Base-by-base conservation (phyloP, 2,797 vertebrate genomes). In the Crax fasciolata region DNA sequence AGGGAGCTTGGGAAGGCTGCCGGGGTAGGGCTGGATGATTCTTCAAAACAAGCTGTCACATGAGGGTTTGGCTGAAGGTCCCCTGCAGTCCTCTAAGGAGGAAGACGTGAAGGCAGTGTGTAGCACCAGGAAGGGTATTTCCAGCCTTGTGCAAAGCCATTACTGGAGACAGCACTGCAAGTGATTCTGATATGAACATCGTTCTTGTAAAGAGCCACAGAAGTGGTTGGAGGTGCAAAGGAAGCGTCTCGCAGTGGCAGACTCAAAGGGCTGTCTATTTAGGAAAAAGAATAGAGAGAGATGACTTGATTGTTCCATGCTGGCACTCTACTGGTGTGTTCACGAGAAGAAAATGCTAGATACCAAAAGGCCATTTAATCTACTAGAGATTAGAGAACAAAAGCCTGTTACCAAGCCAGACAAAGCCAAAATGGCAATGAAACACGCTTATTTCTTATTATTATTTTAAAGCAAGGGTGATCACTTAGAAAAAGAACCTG, bases 361-460 rank as follows among this genome's bases (percentile, higher is more conserved):
- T 61, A 94, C 57, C 3, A 5, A 91, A 91, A 94, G 44, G 84
- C 75, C 84, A 57, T 85, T 87, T 87, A 91, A 95, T 85, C 91
- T 77, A 2, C 78, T 19, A 6, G 39, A 87, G 95, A 95, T 85
- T n/a, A n/a, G 81, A 91, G 49, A 39, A 87, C 16, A 52, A 91
- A 92, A 89, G 52, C 72, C 59, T 38, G 74, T 89, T 87, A 84
- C 71, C 2, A 1, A 58, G 71, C 39, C 65, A 94, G 81, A 58
- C 30, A 89, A 92, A 21, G 77, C 55, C 41, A 41, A 74, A 66
- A 76, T 17, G 30, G 82, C 89, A 91, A 92, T 59, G n/a, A 80
- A 79, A 6, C 39, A 66, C 4, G 2, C 3, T 38, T 39, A 9
- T 20, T 32, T 41, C n/a, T 6, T 21, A 13, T 16, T 63, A 43